Conservation (phyloP, 2,888 invertebrate genomes). For the Trichogramma evanescens region DNA sequence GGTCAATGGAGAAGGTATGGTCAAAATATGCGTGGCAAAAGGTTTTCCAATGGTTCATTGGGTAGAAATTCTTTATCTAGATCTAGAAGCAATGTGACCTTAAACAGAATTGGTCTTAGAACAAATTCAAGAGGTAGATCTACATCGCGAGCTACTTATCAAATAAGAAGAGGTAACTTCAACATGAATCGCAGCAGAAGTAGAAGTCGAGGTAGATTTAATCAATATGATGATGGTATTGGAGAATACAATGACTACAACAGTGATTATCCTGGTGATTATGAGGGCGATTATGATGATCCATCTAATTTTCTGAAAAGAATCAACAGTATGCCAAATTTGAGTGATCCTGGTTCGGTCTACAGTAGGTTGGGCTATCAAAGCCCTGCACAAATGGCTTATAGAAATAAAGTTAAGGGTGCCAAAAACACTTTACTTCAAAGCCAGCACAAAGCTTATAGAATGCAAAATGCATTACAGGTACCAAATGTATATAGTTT, state of each 20-base stretch:
- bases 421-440: constrained; percentile 41
- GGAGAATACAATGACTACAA: constrained; percentile 21
- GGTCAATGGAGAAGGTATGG: constrained; percentile 27
- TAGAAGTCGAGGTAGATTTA: constrained; percentile 26
- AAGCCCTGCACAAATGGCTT: constrained; percentile 42
- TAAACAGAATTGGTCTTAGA: constrained; percentile 30
- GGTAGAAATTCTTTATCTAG: constrained; percentile 24
- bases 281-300: constrained; percentile 21
- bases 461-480: constrained; percentile 35
- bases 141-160: constrained; percentile 28
- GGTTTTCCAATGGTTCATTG: constrained; percentile 29
- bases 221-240: background rate
- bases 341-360: constrained; percentile 42
- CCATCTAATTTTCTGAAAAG: constrained; percentile 27
- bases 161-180: constrained; percentile 30
- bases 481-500: constrained; percentile 26
- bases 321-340: constrained; percentile 40
- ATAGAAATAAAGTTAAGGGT: constrained; percentile 42
- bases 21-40: constrained; percentile 31
- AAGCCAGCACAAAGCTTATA: constrained; percentile 37
- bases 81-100: constrained; percentile 33
- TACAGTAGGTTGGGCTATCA: constrained; percentile 44
- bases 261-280: constrained; percentile 21
- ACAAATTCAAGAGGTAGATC: constrained; percentile 26
- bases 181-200: constrained; percentile 38